Conservation (phyloP, 2,888 invertebrate species). For the Nephrotoma appendiculata region DNA sequence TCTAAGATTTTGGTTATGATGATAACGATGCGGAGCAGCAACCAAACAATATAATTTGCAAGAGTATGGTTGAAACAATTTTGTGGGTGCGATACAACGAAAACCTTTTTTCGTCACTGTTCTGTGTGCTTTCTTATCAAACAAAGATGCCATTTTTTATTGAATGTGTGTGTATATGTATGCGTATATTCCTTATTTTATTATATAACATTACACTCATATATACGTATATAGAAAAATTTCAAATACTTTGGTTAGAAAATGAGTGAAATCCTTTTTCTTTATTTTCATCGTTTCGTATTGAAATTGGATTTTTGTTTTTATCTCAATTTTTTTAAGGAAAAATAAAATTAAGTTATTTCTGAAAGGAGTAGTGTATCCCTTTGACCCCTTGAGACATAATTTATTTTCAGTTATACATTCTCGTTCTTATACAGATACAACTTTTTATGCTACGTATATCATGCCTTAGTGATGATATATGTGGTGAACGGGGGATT, state of each 20-base stretch:
- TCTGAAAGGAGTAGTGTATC: not conserved
- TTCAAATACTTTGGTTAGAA: not conserved
- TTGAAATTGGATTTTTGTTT: not conserved
- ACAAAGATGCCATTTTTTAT: not conserved
- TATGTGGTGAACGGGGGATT: not conserved
- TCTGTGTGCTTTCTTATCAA: not conserved
- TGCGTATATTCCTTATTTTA: not conserved
- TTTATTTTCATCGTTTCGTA: not conserved
- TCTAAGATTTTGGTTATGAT: not conserved
- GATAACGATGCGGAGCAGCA: not conserved
- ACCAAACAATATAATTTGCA: not conserved
- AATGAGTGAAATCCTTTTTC: not conserved
- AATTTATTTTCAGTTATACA: not conserved
- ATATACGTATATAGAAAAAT: not conserved
- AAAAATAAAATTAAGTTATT: not conserved
- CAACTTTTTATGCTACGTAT: not conserved
- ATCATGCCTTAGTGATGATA: not conserved
- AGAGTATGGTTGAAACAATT: not conserved
- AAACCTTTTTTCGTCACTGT: not conserved
- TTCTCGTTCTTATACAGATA: not conserved
- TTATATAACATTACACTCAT: no score
- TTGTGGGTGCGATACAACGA: not conserved
- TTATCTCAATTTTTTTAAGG: not conserved
- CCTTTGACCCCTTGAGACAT: not conserved
- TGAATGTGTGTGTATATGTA: not conserved